These are phyloP conservation scores for Colossoma macropomum DNA, from an alignment of 2,113 vertebrate species.

Conservation along the genomic window DNA sequence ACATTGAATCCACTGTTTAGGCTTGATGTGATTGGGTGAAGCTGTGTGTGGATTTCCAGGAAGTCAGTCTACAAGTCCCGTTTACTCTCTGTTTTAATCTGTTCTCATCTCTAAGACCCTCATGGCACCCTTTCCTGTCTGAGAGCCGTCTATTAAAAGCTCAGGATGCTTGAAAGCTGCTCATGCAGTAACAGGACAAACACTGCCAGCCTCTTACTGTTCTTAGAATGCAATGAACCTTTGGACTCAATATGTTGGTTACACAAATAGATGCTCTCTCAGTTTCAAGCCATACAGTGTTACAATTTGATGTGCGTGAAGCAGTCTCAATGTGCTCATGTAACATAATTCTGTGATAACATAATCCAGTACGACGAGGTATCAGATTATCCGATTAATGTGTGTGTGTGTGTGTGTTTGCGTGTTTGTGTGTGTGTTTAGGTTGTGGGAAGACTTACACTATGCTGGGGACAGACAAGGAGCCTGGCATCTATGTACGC, in stretches of 20 bases:
- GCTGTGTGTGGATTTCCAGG: not conserved
- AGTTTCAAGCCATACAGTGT: not conserved
- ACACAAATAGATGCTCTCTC: not conserved
- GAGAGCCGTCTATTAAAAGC: slow-evolving; percentile 33
- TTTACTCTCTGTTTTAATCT: slow-evolving; percentile 29
- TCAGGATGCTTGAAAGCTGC: slow-evolving; percentile 10
- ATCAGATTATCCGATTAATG: not conserved
- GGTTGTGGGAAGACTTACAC: slow-evolving; percentile 96
- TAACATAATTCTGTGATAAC: slow-evolving; percentile 6
- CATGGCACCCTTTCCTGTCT: slow-evolving; percentile 25
- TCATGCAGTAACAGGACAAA: slow-evolving; percentile 20
- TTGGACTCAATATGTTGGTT: not conserved
- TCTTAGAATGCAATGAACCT: not conserved
- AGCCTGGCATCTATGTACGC: slow-evolving; percentile 88
- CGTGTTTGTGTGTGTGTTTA: slow-evolving; percentile 57
- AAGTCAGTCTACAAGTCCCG: not conserved
- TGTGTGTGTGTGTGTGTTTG: slow-evolving; percentile 7
- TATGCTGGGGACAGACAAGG: slow-evolving; percentile 89
- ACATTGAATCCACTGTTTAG: not conserved
- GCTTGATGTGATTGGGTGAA: not conserved
- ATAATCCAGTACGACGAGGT: not conserved
- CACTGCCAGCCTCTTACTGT: not conserved
- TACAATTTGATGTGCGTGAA: not conserved
- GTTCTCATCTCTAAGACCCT: slow-evolving; percentile 22
- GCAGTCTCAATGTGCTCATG: not conserved